A percentile compares a stretch with the other conserved stretches of the same genome.
Conservation (phyloP, 1,140 invertebrate genomes). For the Hyposmocoma kahamanoa region DNA sequence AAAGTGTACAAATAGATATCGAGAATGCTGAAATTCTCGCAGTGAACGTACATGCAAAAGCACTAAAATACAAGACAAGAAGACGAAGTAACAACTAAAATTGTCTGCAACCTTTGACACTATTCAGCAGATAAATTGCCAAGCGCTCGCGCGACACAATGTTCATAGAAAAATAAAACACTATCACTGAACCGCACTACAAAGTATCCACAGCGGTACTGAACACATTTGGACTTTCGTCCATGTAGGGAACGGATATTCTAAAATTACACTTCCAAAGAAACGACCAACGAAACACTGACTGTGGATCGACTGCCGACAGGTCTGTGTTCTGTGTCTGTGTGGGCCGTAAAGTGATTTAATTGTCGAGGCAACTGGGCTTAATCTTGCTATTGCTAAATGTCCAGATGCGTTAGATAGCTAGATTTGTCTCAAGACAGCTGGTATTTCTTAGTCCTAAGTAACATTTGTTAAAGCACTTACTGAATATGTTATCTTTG, state of each 20-base stretch:
- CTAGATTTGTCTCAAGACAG: neutral
- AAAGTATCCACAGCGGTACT: conserved; percentile 23
- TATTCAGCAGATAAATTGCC: neutral
- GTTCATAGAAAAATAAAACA: neutral
- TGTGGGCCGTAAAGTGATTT: conserved; percentile 51
- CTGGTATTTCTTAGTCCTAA: no score
- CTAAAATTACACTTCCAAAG: conserved; percentile 66
- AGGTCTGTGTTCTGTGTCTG: no score
- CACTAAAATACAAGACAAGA: no score
- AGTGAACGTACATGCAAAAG: no score
- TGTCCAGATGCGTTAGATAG: no score
- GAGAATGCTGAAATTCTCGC: no score
- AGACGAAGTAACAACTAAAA: no score
- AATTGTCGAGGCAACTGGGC: conserved; percentile 43
- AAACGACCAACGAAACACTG: conserved; percentile 43
- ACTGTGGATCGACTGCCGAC: conserved; percentile 31
- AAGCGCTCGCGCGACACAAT: no score
- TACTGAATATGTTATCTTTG: no score
- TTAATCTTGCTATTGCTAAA: conserved; percentile 29
- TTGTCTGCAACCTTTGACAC: conserved; percentile 3
- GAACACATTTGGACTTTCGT: conserved; percentile 57
- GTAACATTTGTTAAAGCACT: no score
- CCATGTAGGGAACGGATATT: conserved; percentile 66
- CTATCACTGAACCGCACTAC: neutral
- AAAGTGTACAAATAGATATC: no score